phyloP scores from a whole-genome alignment of 2,888 invertebrate genomes.

The Heliconius aoede region DNA sequence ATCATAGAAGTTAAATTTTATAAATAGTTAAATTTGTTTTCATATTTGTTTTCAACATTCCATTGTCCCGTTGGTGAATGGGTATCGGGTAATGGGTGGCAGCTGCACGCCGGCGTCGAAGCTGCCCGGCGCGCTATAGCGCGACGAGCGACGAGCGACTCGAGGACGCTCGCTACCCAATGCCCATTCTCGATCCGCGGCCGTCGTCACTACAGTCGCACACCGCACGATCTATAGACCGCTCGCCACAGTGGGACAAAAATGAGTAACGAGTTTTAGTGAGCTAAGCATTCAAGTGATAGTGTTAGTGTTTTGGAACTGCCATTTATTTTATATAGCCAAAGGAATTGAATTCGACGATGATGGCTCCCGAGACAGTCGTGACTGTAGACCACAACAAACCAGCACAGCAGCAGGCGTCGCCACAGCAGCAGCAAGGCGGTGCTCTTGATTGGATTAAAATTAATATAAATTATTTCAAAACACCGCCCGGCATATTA shows the following conservation, averaged over 20 bases:
- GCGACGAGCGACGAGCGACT: slow-evolving; percentile 47
- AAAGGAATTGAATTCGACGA: slow-evolving; percentile 57
- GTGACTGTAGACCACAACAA: slow-evolving; percentile 90
- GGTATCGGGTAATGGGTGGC: slow-evolving; percentile 32
- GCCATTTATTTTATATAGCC: slow-evolving; percentile 45
- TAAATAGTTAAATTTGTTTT: neutral
- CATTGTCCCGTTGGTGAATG: slow-evolving; percentile 58
- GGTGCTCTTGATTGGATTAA: slow-evolving; percentile 87
- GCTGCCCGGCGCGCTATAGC: slow-evolving; percentile 43
- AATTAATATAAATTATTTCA: slow-evolving; percentile 91
- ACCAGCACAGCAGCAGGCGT: slow-evolving; percentile 71
- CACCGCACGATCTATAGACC: slow-evolving; percentile 70
- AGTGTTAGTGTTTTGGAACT: slow-evolving; percentile 66
- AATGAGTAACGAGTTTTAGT: slow-evolving; percentile 72
- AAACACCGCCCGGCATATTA: slow-evolving; percentile 90
- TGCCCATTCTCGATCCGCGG: slow-evolving; percentile 50
- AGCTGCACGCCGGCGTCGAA: slow-evolving; percentile 42
- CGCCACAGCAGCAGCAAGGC: slow-evolving; percentile 80
- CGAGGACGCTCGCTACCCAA: slow-evolving; percentile 51
- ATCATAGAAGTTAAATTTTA: neutral
- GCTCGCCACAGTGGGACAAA: slow-evolving; percentile 64
- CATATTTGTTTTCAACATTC: slow-evolving; percentile 52
- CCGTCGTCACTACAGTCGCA: slow-evolving; percentile 63
- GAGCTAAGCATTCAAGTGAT: slow-evolving; percentile 69
- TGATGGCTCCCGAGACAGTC: slow-evolving; percentile 93